phyloP scores from a whole-genome alignment of 2,797 vertebrate species.

The Poeciliopsis paucimaculata region DNA sequence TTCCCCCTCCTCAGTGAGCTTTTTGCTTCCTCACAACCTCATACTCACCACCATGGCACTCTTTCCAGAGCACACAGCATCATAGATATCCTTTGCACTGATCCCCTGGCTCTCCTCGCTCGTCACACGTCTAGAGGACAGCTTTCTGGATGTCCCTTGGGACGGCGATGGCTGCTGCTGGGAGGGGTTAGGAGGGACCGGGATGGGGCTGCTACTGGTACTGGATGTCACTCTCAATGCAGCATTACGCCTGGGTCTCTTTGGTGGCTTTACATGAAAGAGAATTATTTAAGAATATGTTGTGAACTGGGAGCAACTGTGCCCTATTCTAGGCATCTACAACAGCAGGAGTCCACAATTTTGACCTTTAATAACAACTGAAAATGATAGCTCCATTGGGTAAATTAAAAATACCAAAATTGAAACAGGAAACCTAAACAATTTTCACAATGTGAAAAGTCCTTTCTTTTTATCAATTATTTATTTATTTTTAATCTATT shows the following conservation, averaged over 20 bases:
- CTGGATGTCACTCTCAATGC: conserved; percentile 42
- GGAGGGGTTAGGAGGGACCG: conserved; percentile 26
- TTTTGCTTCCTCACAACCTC: conserved; percentile 11
- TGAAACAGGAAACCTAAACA: not conserved
- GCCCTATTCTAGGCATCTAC: conserved; percentile 7
- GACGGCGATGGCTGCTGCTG: conserved; percentile 23
- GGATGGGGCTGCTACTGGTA: conserved; percentile 16
- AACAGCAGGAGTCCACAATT: not conserved
- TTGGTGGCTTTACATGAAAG: conserved; percentile 74
- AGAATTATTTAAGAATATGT: conserved; percentile 42
- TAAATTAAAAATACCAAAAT: not conserved
- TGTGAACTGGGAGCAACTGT: conserved; percentile 29
- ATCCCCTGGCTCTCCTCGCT: conserved; percentile 37
- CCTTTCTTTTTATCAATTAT: not conserved
- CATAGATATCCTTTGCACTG: conserved; percentile 79
- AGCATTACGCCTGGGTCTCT: conserved; percentile 65
- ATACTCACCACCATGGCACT: conserved; percentile 86
- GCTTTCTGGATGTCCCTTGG: conserved; percentile 28
- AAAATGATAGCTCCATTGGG: not conserved
- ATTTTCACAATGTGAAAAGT: not conserved
- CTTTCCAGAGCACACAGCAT: conserved; percentile 82
- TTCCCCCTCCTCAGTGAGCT: conserved; percentile 7
- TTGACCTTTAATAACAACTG: conserved; percentile 8
- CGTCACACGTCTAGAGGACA: conserved; percentile 29
- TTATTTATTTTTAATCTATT: not conserved